Evolutionary conservation across 2,113 vertebrate genomes (phyloP).

Genomic region (Serilophus lunatus): DNA sequence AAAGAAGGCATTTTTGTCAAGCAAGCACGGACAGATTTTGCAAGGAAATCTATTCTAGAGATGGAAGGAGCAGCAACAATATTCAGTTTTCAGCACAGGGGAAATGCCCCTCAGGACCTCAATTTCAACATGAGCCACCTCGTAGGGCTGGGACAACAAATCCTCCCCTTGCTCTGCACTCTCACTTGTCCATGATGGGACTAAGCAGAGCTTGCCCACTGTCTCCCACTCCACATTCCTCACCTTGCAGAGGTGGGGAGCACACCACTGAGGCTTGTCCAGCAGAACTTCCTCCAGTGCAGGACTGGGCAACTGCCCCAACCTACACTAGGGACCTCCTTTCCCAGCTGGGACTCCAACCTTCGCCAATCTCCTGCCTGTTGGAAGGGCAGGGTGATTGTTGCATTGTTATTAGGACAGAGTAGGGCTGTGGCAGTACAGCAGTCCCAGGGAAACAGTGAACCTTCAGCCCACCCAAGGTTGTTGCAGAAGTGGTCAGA

Average conservation of each 20-base stretch:
- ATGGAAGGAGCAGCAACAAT: background rate
- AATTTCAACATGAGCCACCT: fast-evolving
- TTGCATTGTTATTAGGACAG: background rate
- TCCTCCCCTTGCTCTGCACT: background rate
- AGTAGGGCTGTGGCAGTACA: fast-evolving
- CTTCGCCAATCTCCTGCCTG: background rate
- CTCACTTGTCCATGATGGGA: fast-evolving
- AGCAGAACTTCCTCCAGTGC: background rate
- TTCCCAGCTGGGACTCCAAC: background rate
- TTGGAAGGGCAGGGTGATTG: background rate
- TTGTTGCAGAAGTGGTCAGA: background rate
- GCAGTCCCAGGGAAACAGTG: background rate
- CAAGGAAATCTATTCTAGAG: background rate
- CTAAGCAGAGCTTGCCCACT: background rate
- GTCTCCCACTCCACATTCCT: fast-evolving
- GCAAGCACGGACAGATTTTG: background rate
- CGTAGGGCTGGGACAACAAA: background rate
- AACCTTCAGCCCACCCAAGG: background rate
- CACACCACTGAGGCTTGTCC: fast-evolving
- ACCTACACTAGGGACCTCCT: background rate
- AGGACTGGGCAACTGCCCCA: background rate
- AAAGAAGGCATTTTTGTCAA: background rate
- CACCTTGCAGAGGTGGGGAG: background rate
- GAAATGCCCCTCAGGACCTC: background rate
- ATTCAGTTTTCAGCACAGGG: background rate